Conservation (phyloP, 2,888 invertebrate species). For the Ligdia adustata region DNA sequence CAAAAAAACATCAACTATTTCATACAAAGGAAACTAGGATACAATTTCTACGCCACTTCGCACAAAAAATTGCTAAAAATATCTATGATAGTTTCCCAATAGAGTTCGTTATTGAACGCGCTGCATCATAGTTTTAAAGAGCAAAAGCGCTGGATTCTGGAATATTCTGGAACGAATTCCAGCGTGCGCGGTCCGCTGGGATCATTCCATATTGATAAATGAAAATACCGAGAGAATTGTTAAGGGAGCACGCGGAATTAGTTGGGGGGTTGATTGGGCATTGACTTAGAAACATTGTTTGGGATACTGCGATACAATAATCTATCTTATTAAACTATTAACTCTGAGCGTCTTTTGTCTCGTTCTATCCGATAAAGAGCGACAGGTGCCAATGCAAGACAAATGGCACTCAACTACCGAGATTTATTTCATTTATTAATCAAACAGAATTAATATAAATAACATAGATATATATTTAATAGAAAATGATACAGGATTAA, state of each 20-base stretch:
- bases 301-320: too few species aligned
- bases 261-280: not conserved
- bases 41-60: not conserved
- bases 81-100: not conserved
- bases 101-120: not conserved
- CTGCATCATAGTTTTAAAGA: conserved; percentile 1
- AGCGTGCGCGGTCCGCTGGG: not conserved
- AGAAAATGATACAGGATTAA: too few species aligned
- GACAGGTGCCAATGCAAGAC: too few species aligned
- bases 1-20: not conserved
- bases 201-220: not conserved
- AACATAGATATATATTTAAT: too few species aligned
- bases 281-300: too few species aligned
- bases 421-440: too few species aligned
- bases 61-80: not conserved
- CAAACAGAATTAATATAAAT: too few species aligned
- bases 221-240: not conserved
- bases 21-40: not conserved
- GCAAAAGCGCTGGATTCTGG: not conserved
- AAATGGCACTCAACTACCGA: too few species aligned
- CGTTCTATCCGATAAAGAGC: too few species aligned
- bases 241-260: not conserved
- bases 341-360: too few species aligned
- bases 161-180: not conserved
- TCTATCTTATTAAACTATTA: too few species aligned